Percentiles rank a stretch among this genome's conserved stretches.
These are phyloP conservation scores for Suncus etruscus DNA, from an alignment of 2,113 vertebrate genomes.

Conservation along the genomic window DNA sequence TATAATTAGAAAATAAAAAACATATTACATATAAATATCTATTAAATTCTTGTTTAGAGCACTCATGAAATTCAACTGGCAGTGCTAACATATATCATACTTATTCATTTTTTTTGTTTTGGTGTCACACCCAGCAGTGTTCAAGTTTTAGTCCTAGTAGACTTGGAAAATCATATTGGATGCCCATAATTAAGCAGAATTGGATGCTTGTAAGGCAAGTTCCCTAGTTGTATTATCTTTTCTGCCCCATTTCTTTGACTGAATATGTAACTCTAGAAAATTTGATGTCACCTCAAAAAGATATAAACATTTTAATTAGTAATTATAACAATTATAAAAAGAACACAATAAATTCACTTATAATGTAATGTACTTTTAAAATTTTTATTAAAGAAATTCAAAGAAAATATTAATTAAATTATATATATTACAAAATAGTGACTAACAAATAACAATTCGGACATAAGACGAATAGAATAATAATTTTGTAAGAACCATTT, in stretches of 20 bases:
- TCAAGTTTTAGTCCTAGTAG: no score
- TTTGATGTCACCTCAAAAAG: not conserved
- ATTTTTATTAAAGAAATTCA: constrained; percentile 30
- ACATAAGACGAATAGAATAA: not conserved
- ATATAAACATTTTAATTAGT: no score
- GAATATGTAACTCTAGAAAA: not conserved
- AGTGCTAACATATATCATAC: not conserved
- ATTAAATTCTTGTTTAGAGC: not conserved
- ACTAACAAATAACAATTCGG: constrained; percentile 15
- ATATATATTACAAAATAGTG: not conserved
- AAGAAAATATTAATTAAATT: not conserved
- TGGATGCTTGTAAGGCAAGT: no score
- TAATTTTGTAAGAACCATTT: constrained; percentile 17
- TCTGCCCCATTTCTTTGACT: no score
- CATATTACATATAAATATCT: not conserved
- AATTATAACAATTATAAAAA: no score
- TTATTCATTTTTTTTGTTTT: no score
- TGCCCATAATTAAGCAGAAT: no score
- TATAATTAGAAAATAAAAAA: not conserved
- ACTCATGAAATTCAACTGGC: not conserved
- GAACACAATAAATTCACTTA: not conserved
- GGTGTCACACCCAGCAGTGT: no score
- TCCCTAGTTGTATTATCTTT: no score
- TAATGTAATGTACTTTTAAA: not conserved
- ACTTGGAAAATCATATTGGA: no score